Evolutionary conservation across 2,888 invertebrate genomes (phyloP).

Genomic region (Hedya salicella): DNA sequence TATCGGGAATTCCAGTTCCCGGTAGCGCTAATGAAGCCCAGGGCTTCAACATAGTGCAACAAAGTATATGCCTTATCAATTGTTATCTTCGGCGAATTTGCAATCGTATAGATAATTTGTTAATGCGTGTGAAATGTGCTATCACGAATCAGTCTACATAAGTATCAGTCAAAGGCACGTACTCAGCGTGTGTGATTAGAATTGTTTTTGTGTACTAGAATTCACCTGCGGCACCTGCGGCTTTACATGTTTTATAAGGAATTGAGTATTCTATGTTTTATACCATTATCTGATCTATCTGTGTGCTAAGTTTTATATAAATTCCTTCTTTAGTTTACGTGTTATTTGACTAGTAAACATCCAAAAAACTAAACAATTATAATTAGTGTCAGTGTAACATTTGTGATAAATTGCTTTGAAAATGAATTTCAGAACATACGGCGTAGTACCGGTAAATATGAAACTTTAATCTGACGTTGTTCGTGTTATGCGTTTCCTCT

Average conservation of each 20-base stretch:
- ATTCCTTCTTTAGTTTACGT: too few relatives aligned
- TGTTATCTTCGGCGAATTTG: conserved; percentile 20
- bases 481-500: not conserved
- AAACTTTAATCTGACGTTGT: too few relatives aligned
- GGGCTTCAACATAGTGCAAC: not conserved
- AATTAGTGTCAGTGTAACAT: too few relatives aligned
- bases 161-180: not conserved
- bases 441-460: conserved; percentile 30
- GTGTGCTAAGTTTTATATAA: not conserved
- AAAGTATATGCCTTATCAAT: conserved; percentile 1
- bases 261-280: too few relatives aligned
- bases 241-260: too few relatives aligned
- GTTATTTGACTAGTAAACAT: too few relatives aligned
- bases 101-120: conserved; percentile 10
- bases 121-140: not conserved
- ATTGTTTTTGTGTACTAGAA: not conserved
- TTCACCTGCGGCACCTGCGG: too few relatives aligned
- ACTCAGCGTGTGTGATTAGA: not conserved
- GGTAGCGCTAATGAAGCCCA: not conserved
- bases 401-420: too few relatives aligned
- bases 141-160: conserved; percentile 2
- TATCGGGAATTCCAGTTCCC: too few relatives aligned
- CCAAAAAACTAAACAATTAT: too few relatives aligned
- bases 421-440: conserved; percentile 34
- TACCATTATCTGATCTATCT: too few relatives aligned